Base-by-base conservation (phyloP, 2,888 invertebrate species). In the Drosophila niveifrons region DNA sequence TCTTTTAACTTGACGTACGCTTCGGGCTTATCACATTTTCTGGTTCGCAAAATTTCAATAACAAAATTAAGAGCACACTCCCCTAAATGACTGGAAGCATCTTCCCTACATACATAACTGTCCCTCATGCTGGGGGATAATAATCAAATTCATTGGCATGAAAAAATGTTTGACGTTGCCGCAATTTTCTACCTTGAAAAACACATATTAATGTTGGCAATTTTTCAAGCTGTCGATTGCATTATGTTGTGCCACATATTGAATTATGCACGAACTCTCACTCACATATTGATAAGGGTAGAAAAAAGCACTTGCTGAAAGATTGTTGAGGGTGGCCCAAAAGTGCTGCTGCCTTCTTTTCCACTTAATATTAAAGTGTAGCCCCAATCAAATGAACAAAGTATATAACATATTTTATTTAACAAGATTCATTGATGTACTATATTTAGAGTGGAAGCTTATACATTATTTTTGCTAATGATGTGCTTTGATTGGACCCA, bases 191-290 rank as follows among this genome's bases (percentile, higher is more conserved):
- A 74, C 78, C 68, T 73, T 73, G 73, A 62, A 69, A 71, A 72
- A 23, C 23, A 23, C 71, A 71, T 66, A 66, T 80, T 78, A 64
- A 77, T 66, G 73, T 69, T 68, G 67, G 67, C 75, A 76, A 75
- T 87, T 78, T 82, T 68, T 63, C 71, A 75, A 82, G 69, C 85
- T 87, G 88, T 84, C 85, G 76, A 85, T 85, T 87, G 82, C 80
- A 82, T 64, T 66, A 61, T 34, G 23, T 53, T 73, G 56, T 57
- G 57, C 58, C 69, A 70, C 62, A 74, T 66, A 84, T 83, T 83
- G 72, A 87, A 87, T 83, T 79, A 83, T 82, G 88, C 80, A 79
- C 47, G 43, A 76, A 50, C 53, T 56, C 43, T 50, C 28, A 18
- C 44, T 8, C 23, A 23, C 23, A 23, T 6, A 23, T 23, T 64